These are phyloP conservation scores for Girardia tigrina DNA, from an alignment of 2,888 invertebrate genomes.

Conservation along the genomic window DNA sequence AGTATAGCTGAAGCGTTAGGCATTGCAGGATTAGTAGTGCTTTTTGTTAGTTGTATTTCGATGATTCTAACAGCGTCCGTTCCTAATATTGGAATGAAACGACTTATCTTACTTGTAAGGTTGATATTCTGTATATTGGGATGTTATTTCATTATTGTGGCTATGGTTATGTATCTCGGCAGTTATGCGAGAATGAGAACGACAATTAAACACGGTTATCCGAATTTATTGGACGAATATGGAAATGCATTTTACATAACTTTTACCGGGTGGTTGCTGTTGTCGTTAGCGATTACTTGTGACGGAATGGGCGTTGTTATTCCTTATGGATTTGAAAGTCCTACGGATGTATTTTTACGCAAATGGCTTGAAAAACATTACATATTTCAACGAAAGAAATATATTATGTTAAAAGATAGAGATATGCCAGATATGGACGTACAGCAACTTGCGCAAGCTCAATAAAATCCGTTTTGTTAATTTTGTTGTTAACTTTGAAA, in stretches of 20 bases:
- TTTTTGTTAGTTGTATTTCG: not conserved
- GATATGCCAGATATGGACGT: conserved; percentile 20
- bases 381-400: not conserved
- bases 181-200: not conserved
- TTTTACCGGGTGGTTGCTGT: not conserved
- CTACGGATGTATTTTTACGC: not conserved
- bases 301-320: conserved; percentile 12
- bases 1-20: not conserved
- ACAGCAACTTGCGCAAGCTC: conserved; percentile 5
- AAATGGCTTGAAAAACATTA: conserved; percentile 8
- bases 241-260: not conserved
- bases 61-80: not conserved
- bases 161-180: not conserved
- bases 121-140: not conserved
- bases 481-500: too few species aligned
- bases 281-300: not conserved
- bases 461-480: too few species aligned
- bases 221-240: not conserved
- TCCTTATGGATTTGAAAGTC: conserved; percentile 14
- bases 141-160: not conserved
- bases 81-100: not conserved
- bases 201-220: not conserved
- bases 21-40: not conserved
- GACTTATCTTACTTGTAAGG: not conserved
- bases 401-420: not conserved